phyloP scores from a whole-genome alignment of 2,888 invertebrate species.

The Eremobia ochroleuca region DNA sequence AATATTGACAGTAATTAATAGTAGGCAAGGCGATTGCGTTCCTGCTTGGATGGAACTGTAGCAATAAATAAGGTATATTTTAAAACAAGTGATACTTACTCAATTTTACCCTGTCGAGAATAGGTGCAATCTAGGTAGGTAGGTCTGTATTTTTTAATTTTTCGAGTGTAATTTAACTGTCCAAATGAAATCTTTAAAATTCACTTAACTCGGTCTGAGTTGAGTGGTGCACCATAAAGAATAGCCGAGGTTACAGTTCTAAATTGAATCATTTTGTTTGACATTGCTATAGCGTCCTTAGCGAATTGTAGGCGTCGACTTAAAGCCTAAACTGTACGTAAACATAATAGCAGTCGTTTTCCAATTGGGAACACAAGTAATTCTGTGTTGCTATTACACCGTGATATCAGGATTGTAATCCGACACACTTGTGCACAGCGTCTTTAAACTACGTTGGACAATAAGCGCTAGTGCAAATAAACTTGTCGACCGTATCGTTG shows the following conservation, averaged over 20 bases:
- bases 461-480: slow-evolving; percentile 68
- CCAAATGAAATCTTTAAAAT: neutral
- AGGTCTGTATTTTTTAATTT: neutral
- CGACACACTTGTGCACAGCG: slow-evolving; percentile 57
- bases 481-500: slow-evolving; percentile 69
- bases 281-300: slow-evolving; percentile 75
- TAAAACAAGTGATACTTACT: neutral
- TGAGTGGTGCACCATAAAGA: neutral
- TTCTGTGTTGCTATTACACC: slow-evolving; percentile 57
- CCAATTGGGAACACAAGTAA: slow-evolving; percentile 68
- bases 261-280: slow-evolving; percentile 75
- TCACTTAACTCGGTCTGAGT: neutral
- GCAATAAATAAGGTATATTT: neutral
- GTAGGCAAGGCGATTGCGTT: slow-evolving; percentile 29
- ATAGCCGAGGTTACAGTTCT: slow-evolving; percentile 31
- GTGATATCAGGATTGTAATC: slow-evolving; percentile 60
- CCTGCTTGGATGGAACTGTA: slow-evolving; percentile 10
- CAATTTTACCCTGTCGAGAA: neutral
- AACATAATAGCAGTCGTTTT: slow-evolving; percentile 66
- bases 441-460: slow-evolving; percentile 63
- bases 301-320: slow-evolving; percentile 73
- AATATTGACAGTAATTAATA: slow-evolving; percentile 62
- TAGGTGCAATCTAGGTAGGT: neutral
- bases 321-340: slow-evolving; percentile 74
- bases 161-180: neutral